A percentile compares a stretch with the other conserved stretches of the same genome.
Evolutionary conservation across 2,888 invertebrate species (phyloP).

Genomic region (Rotaria sp.): DNA sequence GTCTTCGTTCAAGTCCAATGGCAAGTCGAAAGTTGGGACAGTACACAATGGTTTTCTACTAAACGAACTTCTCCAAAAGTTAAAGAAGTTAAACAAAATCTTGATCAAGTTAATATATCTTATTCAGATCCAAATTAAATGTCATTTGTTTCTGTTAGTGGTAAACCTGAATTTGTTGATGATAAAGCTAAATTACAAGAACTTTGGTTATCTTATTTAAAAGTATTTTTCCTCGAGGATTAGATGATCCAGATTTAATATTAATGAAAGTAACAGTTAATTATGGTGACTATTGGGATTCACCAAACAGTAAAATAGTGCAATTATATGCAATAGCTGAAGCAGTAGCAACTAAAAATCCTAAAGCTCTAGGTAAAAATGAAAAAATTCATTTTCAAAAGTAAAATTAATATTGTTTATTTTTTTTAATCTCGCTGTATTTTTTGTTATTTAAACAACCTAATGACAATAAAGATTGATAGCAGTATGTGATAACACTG

Average conservation of each 20-base stretch:
- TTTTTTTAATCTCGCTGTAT: neutral
- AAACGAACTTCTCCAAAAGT: neutral
- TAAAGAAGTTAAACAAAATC: neutral
- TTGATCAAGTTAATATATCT: neutral
- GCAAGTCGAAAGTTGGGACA: neutral
- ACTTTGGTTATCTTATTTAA: neutral
- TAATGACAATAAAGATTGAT: neutral
- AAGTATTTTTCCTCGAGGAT: neutral
- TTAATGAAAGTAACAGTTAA: neutral
- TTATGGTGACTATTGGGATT: slow-evolving; percentile 12
- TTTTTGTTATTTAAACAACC: neutral
- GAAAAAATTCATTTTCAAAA: neutral
- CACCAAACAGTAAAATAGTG: neutral
- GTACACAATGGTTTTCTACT: neutral
- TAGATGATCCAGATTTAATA: neutral
- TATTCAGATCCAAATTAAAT: neutral
- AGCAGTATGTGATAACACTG: neutral
- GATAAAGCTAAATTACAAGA: neutral
- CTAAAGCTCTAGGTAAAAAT: neutral
- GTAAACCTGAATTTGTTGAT: neutral
- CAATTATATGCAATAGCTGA: neutral
- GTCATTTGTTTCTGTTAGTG: neutral
- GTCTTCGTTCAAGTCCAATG: neutral
- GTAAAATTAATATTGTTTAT: neutral
- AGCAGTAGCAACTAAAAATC: neutral